Percentiles rank a stretch among this genome's conserved stretches.
These are phyloP conservation scores for Allophyes oxyacanthae DNA, from an alignment of 2,888 invertebrate genomes.

Conservation along the genomic window DNA sequence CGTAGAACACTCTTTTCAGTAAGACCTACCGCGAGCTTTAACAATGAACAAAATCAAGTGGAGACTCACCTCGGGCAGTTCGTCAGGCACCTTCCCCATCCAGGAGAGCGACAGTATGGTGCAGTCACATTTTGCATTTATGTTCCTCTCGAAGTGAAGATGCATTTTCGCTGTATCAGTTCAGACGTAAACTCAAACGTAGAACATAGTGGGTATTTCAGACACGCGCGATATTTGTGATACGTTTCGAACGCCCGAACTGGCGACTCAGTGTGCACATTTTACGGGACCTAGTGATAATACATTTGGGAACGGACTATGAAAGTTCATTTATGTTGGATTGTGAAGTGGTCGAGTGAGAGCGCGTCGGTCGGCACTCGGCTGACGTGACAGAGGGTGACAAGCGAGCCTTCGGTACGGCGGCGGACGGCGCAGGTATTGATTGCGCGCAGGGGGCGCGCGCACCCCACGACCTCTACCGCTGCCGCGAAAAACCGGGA, in stretches of 20 bases:
- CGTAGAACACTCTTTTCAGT: constrained; percentile 20
- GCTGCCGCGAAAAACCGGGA: constrained; percentile 63
- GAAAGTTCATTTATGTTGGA: constrained; percentile 52
- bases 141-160: constrained; percentile 98
- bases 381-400: constrained; percentile 81
- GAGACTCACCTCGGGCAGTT: constrained; percentile 95
- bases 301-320: constrained; percentile 55
- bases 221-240: constrained; percentile 53
- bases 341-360: constrained; percentile 53
- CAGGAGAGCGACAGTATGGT: constrained; percentile 98
- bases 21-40: constrained; percentile 21
- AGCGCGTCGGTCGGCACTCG: constrained; percentile 67
- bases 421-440: constrained; percentile 78
- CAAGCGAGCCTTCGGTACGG: constrained; percentile 68
- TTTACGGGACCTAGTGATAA: constrained; percentile 56
- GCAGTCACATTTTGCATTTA: constrained; percentile 98
- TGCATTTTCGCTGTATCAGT: constrained; percentile 91
- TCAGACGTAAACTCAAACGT: constrained; percentile 63
- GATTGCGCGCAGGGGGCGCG: constrained; percentile 77
- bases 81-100: constrained; percentile 99
- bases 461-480: constrained; percentile 75
- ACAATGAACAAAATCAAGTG: constrained; percentile 19
- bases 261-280: constrained; percentile 62
- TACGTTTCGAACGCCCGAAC: constrained; percentile 36
- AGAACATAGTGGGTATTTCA: constrained; percentile 54